Evolutionary conservation across 2,113 vertebrate species (phyloP).

Genomic region (Mystacornis crossleyi): DNA sequence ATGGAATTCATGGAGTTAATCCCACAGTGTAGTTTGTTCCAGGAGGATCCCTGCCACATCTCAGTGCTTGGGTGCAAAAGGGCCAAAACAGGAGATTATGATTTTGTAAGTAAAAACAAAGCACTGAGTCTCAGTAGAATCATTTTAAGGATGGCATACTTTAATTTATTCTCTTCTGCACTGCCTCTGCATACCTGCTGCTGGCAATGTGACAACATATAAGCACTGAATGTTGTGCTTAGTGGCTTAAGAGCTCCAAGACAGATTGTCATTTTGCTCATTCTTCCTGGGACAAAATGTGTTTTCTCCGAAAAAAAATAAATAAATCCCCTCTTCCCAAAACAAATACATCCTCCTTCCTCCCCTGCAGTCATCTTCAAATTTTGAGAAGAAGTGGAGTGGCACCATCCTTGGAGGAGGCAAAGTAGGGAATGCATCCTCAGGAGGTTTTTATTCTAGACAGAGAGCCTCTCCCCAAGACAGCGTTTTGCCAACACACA

Average conservation of each 20-base stretch:
- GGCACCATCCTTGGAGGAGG: background rate
- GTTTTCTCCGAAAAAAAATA: background rate
- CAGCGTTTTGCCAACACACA: constrained; percentile 37
- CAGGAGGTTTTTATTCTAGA: constrained; percentile 13
- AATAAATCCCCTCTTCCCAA: background rate
- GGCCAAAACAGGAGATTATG: background rate
- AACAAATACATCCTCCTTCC: background rate
- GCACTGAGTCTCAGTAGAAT: background rate
- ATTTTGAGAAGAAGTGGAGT: background rate
- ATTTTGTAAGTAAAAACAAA: background rate
- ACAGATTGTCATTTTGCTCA: constrained; percentile 22
- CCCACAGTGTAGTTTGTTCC: background rate
- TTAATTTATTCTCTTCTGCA: background rate
- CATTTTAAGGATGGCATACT: background rate
- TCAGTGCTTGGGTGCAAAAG: background rate
- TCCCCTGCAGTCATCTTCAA: background rate
- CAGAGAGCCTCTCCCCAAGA: constrained; percentile 1
- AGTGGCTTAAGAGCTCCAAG: constrained; percentile 31
- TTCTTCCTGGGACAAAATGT: constrained; percentile 23
- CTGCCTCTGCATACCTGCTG: background rate
- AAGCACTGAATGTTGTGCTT: constrained; percentile 7
- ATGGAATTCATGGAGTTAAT: background rate
- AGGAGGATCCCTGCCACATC: background rate
- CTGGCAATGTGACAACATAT: background rate
- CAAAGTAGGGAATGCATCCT: background rate